phyloP scores from a whole-genome alignment of 1,140 invertebrate species.

The Campodea augens region DNA sequence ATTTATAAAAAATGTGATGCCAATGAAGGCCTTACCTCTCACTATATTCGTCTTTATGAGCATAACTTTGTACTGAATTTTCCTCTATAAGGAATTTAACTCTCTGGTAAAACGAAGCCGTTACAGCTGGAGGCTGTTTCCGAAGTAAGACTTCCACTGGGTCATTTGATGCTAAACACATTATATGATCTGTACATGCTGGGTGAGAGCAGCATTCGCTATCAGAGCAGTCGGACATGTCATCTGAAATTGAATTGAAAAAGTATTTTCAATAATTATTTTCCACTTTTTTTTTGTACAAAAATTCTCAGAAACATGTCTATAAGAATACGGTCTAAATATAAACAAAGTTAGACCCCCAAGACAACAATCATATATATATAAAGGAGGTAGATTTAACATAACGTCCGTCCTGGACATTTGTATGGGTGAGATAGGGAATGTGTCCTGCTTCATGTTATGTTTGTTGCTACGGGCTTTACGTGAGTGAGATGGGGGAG shows the following conservation, averaged over 20 bases:
- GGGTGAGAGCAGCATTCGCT: constrained; percentile 69
- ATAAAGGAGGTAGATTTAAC: too few species aligned
- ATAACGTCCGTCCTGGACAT: too few species aligned
- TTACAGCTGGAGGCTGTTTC: constrained; percentile 88
- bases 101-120: constrained; percentile 91
- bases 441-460: too few species aligned
- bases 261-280: too few species aligned
- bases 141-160: constrained; percentile 83
- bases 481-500: too few species aligned
- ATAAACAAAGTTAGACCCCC: not conserved
- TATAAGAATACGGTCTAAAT: too few species aligned
- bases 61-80: constrained; percentile 94
- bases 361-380: not conserved
- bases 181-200: constrained; percentile 68
- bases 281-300: too few species aligned
- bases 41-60: constrained; percentile 88
- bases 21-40: constrained; percentile 94
- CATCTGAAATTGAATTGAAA: constrained; percentile 54
- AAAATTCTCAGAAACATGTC: too few species aligned
- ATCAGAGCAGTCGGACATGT: constrained; percentile 92
- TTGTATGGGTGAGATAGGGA: too few species aligned
- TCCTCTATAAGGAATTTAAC: constrained; percentile 98
- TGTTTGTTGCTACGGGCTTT: too few species aligned
- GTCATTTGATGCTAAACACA: constrained; percentile 86
- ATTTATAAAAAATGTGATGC: too few species aligned